A percentile compares a stretch with the other conserved stretches of the same genome.
Conservation (phyloP, 2,888 invertebrate species). For the Drosophila yooni region DNA sequence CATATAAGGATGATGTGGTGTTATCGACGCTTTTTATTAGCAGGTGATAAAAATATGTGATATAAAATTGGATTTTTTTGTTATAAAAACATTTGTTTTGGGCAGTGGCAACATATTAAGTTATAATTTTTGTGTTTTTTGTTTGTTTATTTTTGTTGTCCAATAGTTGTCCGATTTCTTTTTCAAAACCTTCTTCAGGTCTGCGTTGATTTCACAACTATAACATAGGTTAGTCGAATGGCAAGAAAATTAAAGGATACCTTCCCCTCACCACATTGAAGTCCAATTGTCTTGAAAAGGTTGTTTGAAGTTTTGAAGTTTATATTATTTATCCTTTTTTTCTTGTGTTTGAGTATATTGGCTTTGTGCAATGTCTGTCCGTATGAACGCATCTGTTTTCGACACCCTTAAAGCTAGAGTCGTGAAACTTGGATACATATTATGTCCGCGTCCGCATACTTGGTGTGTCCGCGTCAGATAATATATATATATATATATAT, state of each 20-base stretch:
- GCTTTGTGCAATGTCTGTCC: no score
- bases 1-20: neutral
- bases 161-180: neutral
- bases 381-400: no score
- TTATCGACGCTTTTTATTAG: neutral
- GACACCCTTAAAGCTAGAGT: neutral
- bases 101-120: neutral
- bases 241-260: neutral
- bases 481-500: no score
- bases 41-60: neutral
- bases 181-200: neutral
- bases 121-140: neutral
- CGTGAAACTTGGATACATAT: neutral
- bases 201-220: neutral
- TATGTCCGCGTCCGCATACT: no score
- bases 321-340: neutral
- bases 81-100: neutral
- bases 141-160: neutral
- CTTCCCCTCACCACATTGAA: neutral
- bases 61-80: neutral
- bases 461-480: no score
- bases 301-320: neutral
- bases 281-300: neutral
- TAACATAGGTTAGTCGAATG: neutral
- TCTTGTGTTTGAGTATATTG: neutral